Conservation (phyloP, 2,888 invertebrate genomes). For the Bruchidius siliquastri region DNA sequence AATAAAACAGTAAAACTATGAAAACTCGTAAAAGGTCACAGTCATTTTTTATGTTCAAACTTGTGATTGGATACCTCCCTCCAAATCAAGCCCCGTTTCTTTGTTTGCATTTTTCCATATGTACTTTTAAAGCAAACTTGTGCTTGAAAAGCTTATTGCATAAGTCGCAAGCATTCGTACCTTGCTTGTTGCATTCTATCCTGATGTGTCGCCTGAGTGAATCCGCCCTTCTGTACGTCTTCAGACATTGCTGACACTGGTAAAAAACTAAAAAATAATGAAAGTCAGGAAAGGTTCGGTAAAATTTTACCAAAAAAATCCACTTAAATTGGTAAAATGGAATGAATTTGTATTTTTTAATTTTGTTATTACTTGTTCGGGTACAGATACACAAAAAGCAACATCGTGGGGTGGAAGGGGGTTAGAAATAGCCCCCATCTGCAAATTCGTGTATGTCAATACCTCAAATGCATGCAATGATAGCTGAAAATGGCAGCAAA, state of each 20-base stretch:
- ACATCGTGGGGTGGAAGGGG: too few relatives aligned
- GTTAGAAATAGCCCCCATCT: too few relatives aligned
- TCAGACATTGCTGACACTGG: conserved; percentile 23
- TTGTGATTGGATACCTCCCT: background rate
- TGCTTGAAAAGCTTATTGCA: conserved; percentile 33
- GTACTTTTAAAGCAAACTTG: conserved; percentile 43
- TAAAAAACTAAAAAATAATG: background rate
- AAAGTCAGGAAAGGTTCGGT: background rate
- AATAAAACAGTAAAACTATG: background rate
- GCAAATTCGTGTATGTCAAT: too few relatives aligned
- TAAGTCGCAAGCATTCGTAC: conserved; percentile 16
- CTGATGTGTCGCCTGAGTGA: conserved; percentile 21
- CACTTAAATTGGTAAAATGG: too few relatives aligned
- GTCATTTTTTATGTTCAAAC: background rate
- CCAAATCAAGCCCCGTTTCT: background rate
- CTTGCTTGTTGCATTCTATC: conserved; percentile 24
- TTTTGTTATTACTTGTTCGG: too few relatives aligned
- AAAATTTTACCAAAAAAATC: too few relatives aligned
- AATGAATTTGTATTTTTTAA: too few relatives aligned
- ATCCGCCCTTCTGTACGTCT: conserved; percentile 18
- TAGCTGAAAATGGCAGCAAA: too few relatives aligned
- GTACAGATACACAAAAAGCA: too few relatives aligned
- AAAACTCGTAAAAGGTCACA: background rate
- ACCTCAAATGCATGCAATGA: too few relatives aligned
- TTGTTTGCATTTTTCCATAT: conserved; percentile 17